A percentile compares a stretch with the other conserved stretches of the same genome.
phyloP scores from a whole-genome alignment of 1,140 invertebrate species.

The Pseudachorutes palmiensis region DNA sequence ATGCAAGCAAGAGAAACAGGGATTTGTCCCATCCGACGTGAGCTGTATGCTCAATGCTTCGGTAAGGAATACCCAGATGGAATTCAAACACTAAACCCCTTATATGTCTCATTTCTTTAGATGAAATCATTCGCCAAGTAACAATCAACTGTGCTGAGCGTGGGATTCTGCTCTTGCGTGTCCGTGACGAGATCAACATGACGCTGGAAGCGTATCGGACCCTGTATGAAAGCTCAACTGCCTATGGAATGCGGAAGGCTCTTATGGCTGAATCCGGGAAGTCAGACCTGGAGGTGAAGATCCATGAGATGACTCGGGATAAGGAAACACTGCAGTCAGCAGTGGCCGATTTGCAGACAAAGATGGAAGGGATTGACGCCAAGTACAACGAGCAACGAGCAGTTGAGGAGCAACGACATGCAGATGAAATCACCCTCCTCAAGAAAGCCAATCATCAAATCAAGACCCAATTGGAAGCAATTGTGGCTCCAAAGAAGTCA shows the following conservation, averaged over 20 bases:
- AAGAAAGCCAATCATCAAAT: slow-evolving; percentile 90
- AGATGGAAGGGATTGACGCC: slow-evolving; percentile 74
- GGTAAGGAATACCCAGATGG: slow-evolving; percentile 51
- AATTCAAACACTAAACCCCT: neutral
- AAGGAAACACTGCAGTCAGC: slow-evolving; percentile 67
- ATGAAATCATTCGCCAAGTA: slow-evolving; percentile 87
- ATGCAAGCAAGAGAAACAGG: slow-evolving; percentile 92
- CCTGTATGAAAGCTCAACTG: slow-evolving; percentile 92
- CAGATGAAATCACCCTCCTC: slow-evolving; percentile 79
- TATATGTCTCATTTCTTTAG: slow-evolving; percentile 45
- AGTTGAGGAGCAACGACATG: slow-evolving; percentile 82
- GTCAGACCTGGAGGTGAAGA: slow-evolving; percentile 56
- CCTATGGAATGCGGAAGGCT: slow-evolving; percentile 97
- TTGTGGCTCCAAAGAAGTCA: slow-evolving; percentile 80
- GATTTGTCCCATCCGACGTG: slow-evolving; percentile 85
- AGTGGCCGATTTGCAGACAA: slow-evolving; percentile 70
- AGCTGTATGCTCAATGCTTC: slow-evolving; percentile 94
- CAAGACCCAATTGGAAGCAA: slow-evolving; percentile 88
- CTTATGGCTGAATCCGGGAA: slow-evolving; percentile 61
- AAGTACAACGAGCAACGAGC: slow-evolving; percentile 70
- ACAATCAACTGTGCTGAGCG: slow-evolving; percentile 95
- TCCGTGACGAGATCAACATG: slow-evolving; percentile 91
- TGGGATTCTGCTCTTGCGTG: slow-evolving; percentile 80
- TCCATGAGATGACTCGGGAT: slow-evolving; percentile 55
- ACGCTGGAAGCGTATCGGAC: slow-evolving; percentile 90